These are phyloP conservation scores for Ostrea edulis DNA, from an alignment of 1,140 invertebrate species.

Conservation along the genomic window DNA sequence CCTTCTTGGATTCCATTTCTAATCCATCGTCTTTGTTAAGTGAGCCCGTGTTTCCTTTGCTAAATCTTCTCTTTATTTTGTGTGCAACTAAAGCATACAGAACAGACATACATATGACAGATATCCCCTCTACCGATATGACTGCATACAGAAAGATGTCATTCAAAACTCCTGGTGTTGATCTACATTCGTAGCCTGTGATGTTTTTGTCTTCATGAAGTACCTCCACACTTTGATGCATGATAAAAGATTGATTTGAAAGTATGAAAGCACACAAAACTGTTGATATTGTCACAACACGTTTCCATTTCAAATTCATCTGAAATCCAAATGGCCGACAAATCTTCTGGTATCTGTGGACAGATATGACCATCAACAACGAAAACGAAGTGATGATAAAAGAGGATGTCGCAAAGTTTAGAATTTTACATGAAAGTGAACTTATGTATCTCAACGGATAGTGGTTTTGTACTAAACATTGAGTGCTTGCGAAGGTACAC, in stretches of 20 bases:
- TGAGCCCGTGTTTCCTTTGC: neutral
- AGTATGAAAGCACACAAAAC: neutral
- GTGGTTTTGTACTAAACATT: neutral
- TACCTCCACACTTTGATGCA: neutral
- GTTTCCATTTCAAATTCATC: conserved; percentile 31
- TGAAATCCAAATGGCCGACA: conserved; percentile 50
- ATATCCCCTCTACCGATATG: neutral
- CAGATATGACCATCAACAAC: conserved; percentile 41
- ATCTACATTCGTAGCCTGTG: neutral
- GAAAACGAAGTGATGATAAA: conserved; percentile 30
- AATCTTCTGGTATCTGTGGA: conserved; percentile 49
- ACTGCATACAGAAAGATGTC: neutral
- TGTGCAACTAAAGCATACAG: neutral
- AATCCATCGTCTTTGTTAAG: neutral
- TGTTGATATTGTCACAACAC: neutral
- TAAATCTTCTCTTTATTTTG: neutral
- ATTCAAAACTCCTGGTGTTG: neutral
- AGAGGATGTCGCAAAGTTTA: neutral
- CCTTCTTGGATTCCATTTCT: neutral
- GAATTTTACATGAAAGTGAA: neutral
- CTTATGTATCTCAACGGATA: neutral
- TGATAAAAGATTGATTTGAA: neutral
- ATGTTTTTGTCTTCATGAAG: neutral
- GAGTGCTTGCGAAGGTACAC: neutral
- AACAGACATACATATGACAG: conserved; percentile 2